Evolutionary conservation across 2,888 invertebrate genomes (phyloP).

Genomic region (Drosophila mulleri): DNA sequence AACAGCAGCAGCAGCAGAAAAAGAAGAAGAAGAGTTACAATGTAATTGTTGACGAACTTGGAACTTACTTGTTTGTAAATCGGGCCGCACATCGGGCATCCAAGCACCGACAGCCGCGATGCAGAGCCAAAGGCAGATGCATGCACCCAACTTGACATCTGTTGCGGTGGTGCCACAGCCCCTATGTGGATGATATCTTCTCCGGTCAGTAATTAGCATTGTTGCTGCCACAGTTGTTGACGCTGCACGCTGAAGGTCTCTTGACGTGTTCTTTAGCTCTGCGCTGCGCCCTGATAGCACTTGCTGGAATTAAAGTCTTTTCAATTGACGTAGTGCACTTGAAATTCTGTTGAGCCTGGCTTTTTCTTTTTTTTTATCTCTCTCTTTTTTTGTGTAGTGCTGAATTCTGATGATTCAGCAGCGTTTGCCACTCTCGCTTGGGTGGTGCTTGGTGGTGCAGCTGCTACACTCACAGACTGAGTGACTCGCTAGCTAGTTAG

Average conservation of each 20-base stretch:
- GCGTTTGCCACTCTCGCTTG: constrained; percentile 26
- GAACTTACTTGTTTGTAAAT: constrained; percentile 82
- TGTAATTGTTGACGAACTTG: constrained; percentile 27
- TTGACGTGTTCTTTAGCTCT: constrained; percentile 47
- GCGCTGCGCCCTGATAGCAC: constrained; percentile 8
- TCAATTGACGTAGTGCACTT: constrained; percentile 65
- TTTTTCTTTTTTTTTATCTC: constrained; percentile 3
- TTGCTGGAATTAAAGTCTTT: constrained; percentile 51
- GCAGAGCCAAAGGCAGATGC: constrained; percentile 13
- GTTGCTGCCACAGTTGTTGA: constrained; percentile 48
- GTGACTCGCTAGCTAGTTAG: constrained; percentile 20
- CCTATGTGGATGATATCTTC: constrained; percentile 32
- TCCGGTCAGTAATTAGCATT: constrained; percentile 58
- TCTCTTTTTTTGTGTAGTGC: constrained; percentile 3
- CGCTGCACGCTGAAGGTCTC: constrained; percentile 65
- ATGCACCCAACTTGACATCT: constrained; percentile 17
- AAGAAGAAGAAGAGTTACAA: constrained; percentile 13
- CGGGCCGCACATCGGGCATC: constrained; percentile 84
- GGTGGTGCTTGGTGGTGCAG: constrained; percentile 31
- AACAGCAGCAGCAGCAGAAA: constrained; percentile 13
- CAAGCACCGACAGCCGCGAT: constrained; percentile 60
- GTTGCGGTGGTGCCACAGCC: constrained; percentile 10
- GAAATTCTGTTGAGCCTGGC: constrained; percentile 48
- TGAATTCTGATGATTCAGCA: constrained; percentile 36
- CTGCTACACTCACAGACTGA: constrained; percentile 47